Evolutionary conservation across 2,113 vertebrate genomes (phyloP).

Genomic region (Xiphophorus couchianus): DNA sequence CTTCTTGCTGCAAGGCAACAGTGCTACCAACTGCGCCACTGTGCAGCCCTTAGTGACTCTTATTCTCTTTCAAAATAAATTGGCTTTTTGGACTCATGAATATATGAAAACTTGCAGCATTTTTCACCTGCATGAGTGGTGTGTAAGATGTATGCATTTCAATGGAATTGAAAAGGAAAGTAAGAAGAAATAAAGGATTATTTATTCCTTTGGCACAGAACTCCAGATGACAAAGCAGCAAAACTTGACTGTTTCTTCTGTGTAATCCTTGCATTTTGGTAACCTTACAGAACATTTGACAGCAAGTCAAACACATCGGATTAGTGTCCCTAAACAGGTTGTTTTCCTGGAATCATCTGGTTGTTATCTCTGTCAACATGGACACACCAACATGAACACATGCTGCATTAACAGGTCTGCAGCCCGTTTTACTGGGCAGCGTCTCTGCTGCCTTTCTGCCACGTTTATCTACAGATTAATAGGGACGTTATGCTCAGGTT

Average conservation of each 20-base stretch:
- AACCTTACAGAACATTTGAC: background rate
- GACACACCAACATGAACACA: constrained; percentile 8
- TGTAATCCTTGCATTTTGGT: background rate
- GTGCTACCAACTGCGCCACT: too few species aligned
- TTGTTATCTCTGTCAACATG: constrained; percentile 13
- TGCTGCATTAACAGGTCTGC: constrained; percentile 21
- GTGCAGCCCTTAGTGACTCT: too few species aligned
- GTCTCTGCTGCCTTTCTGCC: constrained; percentile 46
- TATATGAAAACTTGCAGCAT: too few species aligned
- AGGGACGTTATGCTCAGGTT: constrained; percentile 59
- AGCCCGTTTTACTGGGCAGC: constrained; percentile 38
- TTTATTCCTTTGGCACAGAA: too few species aligned
- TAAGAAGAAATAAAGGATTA: too few species aligned
- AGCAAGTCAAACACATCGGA: background rate
- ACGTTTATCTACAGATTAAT: constrained; percentile 63
- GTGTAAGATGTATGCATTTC: too few species aligned
- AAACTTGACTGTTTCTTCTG: background rate
- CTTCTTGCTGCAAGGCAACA: too few species aligned
- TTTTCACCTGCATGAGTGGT: too few species aligned
- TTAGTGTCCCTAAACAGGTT: background rate
- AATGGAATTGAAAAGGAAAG: too few species aligned
- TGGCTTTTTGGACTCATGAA: background rate
- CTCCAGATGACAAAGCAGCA: background rate
- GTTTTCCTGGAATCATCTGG: background rate
- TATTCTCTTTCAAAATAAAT: too few species aligned